A percentile compares a stretch with the other conserved stretches of the same genome.
Conservation (phyloP, 2,888 invertebrate species). For the Coremacera marginata region DNA sequence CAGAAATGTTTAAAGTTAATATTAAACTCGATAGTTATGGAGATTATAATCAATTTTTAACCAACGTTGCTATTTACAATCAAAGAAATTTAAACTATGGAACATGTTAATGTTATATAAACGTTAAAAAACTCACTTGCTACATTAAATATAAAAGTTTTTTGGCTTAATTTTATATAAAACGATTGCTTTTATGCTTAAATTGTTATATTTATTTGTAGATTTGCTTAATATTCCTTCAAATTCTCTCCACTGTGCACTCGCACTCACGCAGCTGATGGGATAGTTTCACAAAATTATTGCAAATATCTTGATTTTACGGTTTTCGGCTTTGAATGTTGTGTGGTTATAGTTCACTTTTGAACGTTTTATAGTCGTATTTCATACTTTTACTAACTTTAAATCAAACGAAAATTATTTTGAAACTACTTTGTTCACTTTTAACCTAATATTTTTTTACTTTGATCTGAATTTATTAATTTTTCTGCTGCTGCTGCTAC, state of each 20-base stretch:
- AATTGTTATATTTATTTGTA: neutral
- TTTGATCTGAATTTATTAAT: neutral
- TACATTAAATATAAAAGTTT: too few relatives aligned
- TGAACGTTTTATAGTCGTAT: too few relatives aligned
- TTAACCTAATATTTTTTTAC: neutral
- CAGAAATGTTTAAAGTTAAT: neutral
- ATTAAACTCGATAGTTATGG: neutral
- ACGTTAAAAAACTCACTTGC: too few relatives aligned
- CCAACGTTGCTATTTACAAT: too few relatives aligned
- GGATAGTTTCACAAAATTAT: neutral
- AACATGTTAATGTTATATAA: too few relatives aligned
- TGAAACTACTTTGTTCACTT: neutral
- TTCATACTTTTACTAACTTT: neutral
- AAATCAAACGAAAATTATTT: neutral
- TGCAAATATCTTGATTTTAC: neutral
- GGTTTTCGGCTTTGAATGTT: neutral
- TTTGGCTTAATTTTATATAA: too few relatives aligned
- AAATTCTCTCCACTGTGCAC: conserved; percentile 1
- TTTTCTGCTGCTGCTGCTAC: neutral
- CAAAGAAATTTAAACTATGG: too few relatives aligned
- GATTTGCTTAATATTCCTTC: neutral
- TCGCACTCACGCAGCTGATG: conserved; percentile 24
- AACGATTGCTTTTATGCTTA: neutral
- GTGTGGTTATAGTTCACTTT: neutral
- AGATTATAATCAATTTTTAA: too few relatives aligned